These are phyloP conservation scores for Ceratosolen fusciceps DNA, from an alignment of 1,140 invertebrate genomes.

Conservation along the genomic window DNA sequence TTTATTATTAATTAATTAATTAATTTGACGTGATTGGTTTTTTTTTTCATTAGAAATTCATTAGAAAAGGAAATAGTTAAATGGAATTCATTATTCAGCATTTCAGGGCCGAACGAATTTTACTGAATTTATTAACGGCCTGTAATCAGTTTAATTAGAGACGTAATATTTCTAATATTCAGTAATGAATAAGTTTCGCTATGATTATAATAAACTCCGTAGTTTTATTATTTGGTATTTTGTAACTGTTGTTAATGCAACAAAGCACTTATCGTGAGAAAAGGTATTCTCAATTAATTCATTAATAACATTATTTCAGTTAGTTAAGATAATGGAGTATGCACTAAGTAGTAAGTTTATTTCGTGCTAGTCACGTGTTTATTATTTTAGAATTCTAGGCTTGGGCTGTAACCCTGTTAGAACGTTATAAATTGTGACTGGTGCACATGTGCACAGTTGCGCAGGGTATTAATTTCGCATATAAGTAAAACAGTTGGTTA, in stretches of 20 bases:
- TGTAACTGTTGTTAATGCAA: neutral
- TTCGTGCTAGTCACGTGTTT: conserved; percentile 1
- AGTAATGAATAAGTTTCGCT: too few relatives aligned
- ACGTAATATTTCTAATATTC: too few relatives aligned
- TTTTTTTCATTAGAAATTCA: too few relatives aligned
- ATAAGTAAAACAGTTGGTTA: too few relatives aligned
- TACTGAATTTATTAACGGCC: too few relatives aligned
- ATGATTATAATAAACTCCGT: neutral
- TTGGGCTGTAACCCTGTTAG: neutral
- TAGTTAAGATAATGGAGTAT: neutral
- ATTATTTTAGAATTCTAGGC: conserved; percentile 7
- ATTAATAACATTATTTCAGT: neutral
- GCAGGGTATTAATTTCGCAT: neutral
- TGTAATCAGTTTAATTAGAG: too few relatives aligned
- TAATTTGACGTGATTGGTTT: too few relatives aligned
- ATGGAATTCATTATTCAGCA: too few relatives aligned
- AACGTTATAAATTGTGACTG: conserved; percentile 11
- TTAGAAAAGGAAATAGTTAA: too few relatives aligned
- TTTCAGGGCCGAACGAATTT: too few relatives aligned
- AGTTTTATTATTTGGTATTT: neutral
- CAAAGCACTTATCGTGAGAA: neutral
- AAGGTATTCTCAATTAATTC: neutral
- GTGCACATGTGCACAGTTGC: neutral
- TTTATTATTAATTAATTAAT: too few relatives aligned
- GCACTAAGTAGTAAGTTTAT: neutral